Percentiles rank a stretch among this genome's conserved stretches.
phyloP scores from a whole-genome alignment of 2,888 invertebrate species.

The Cerceris rybyensis region DNA sequence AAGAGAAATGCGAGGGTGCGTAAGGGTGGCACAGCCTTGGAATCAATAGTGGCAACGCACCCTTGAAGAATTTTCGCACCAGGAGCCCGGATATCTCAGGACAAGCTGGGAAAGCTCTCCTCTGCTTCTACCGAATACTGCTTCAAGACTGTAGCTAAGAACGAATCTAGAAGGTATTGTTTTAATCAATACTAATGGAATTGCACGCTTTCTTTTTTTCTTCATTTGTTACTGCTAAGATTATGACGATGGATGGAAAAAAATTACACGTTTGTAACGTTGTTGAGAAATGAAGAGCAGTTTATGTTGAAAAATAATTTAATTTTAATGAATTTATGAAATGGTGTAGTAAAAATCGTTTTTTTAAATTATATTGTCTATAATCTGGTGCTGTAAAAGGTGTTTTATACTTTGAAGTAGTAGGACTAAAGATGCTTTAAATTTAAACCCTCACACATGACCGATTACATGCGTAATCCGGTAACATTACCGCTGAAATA shows the following conservation, averaged over 20 bases:
- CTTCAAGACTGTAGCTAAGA: slow-evolving; percentile 12
- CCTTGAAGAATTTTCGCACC: slow-evolving; percentile 75
- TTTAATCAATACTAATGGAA: not conserved
- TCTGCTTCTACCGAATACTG: slow-evolving; percentile 19
- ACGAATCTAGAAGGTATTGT: not conserved
- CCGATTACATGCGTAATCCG: slow-evolving; percentile 40
- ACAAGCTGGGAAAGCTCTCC: slow-evolving; percentile 50
- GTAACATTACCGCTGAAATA: slow-evolving; percentile 23
- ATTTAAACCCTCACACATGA: slow-evolving; percentile 14
- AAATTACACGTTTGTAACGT: too few species aligned
- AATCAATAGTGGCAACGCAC: slow-evolving; percentile 77
- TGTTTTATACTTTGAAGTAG: not conserved
- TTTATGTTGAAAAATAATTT: too few species aligned
- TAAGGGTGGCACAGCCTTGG: slow-evolving; percentile 70
- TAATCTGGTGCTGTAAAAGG: not conserved
- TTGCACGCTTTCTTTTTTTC: not conserved
- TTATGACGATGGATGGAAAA: not conserved
- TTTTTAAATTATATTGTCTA: too few species aligned
- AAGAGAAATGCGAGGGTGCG: slow-evolving; percentile 70
- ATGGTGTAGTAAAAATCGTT: too few species aligned
- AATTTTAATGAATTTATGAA: too few species aligned
- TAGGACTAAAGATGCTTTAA: slow-evolving; percentile 5
- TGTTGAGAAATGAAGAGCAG: too few species aligned
- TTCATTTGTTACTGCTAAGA: not conserved
- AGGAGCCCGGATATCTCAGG: slow-evolving; percentile 61